Percentiles rank a stretch among this genome's conserved stretches.
phyloP scores from a whole-genome alignment of 1,140 invertebrate genomes.

The Dreissena rostriformis region DNA sequence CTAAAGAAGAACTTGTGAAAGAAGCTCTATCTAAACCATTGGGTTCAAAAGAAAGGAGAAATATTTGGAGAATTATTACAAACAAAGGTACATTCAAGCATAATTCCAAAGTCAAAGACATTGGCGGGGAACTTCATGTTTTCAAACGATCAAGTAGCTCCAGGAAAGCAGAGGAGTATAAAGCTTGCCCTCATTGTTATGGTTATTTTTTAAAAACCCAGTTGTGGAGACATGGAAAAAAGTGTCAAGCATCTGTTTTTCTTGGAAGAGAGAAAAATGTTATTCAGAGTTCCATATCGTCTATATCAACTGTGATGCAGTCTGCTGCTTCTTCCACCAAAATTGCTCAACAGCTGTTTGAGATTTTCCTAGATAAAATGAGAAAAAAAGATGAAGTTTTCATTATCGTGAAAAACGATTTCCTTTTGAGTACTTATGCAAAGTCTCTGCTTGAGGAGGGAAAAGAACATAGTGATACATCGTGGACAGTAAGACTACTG shows the following conservation, averaged over 20 bases:
- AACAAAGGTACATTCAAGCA: conserved; percentile 24
- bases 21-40: conserved; percentile 19
- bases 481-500: conserved; percentile 27
- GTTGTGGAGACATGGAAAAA: conserved; percentile 32
- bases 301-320: background rate
- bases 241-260: background rate
- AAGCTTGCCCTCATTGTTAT: conserved; percentile 15
- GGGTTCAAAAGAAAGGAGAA: conserved; percentile 19
- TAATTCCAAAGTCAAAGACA: conserved; percentile 9
- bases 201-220: conserved; percentile 22
- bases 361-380: conserved; percentile 21
- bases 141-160: conserved; percentile 2
- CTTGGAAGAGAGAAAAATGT: conserved; percentile 1
- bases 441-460: conserved; percentile 14
- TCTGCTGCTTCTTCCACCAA: background rate
- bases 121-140: conserved; percentile 32
- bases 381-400: conserved; percentile 25
- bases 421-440: background rate
- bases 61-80: conserved; percentile 20
- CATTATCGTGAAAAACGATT: conserved; percentile 31
- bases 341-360: background rate
- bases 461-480: conserved; percentile 15
- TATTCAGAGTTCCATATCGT: conserved; percentile 17
- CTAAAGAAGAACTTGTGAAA: conserved; percentile 28
- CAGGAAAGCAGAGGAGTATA: conserved; percentile 15